phyloP scores from a whole-genome alignment of 2,113 vertebrate genomes.

The Hirundichthys speculiger region DNA sequence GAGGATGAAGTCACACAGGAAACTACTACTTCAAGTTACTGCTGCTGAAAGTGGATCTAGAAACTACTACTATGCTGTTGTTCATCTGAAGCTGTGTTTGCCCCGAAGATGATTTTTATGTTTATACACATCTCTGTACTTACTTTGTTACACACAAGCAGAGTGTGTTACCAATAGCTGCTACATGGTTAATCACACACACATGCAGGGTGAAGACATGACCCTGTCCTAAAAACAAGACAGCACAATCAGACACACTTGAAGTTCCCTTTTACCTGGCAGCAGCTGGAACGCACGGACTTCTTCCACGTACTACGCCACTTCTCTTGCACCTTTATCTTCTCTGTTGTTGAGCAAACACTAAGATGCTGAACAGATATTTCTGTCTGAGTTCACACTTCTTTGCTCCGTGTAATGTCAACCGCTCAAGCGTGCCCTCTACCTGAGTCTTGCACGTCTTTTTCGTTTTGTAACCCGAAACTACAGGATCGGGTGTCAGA shows the following conservation, averaged over 20 bases:
- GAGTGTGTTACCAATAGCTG: no score
- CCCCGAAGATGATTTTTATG: no score
- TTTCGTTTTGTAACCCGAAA: slow-evolving; percentile 61
- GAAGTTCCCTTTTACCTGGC: slow-evolving; percentile 46
- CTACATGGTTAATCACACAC: no score
- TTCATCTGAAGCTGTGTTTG: no score
- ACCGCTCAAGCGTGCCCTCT: slow-evolving; percentile 8
- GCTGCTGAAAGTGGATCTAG: no score
- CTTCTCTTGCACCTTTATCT: slow-evolving; percentile 5
- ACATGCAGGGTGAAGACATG: no score
- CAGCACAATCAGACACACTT: neutral
- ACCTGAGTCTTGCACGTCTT: slow-evolving; percentile 5
- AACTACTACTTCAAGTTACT: no score
- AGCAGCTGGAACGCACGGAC: neutral
- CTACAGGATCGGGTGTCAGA: slow-evolving; percentile 56
- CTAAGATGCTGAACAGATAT: slow-evolving; percentile 33
- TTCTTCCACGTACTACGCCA: neutral
- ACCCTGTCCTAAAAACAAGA: no score
- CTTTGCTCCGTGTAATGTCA: slow-evolving; percentile 48
- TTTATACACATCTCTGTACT: no score
- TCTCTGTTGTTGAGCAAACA: slow-evolving; percentile 4
- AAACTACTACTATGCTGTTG: no score
- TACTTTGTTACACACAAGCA: no score
- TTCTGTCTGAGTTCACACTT: slow-evolving; percentile 21
- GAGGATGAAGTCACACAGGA: no score